Conservation (phyloP, 2,797 vertebrate species). For the Myotis daubentonii region DNA sequence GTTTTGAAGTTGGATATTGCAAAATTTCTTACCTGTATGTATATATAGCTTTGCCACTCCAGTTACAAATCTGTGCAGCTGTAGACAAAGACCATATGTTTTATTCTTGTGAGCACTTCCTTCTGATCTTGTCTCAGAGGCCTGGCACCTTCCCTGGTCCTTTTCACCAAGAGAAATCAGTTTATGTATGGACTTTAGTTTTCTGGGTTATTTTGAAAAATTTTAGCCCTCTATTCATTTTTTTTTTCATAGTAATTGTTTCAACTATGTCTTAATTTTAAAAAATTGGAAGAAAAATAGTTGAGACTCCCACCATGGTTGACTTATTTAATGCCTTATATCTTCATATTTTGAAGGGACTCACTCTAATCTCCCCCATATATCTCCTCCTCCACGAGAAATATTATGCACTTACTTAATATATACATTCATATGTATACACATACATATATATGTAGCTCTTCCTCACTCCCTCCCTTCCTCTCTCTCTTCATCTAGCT, state of each 20-base stretch:
- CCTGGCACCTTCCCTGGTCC: not conserved
- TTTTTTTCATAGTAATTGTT: not conserved
- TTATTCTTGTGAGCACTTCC: not conserved
- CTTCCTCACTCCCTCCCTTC: not conserved
- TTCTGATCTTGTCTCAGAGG: constrained; percentile 9
- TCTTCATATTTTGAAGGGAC: not conserved
- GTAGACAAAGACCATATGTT: not conserved
- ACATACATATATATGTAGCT: not conserved
- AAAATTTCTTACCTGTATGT: not conserved
- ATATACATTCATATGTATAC: not conserved
- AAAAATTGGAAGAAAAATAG: constrained; percentile 2
- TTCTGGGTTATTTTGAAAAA: constrained; percentile 33
- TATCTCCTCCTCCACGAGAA: not conserved
- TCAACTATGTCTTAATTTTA: not conserved
- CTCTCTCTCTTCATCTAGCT: not conserved
- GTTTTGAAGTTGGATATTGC: not conserved
- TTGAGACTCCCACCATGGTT: not conserved
- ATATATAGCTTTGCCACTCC: not conserved
- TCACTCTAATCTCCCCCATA: not conserved
- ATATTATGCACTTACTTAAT: not conserved
- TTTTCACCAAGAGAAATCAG: constrained; percentile 11
- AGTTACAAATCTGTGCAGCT: not conserved
- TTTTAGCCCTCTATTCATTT: not conserved
- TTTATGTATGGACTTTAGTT: not conserved
- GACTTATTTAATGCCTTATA: not conserved